These are phyloP conservation scores for Phalacrocorax pelagicus DNA, from an alignment of 2,113 vertebrate genomes.

Conservation along the genomic window DNA sequence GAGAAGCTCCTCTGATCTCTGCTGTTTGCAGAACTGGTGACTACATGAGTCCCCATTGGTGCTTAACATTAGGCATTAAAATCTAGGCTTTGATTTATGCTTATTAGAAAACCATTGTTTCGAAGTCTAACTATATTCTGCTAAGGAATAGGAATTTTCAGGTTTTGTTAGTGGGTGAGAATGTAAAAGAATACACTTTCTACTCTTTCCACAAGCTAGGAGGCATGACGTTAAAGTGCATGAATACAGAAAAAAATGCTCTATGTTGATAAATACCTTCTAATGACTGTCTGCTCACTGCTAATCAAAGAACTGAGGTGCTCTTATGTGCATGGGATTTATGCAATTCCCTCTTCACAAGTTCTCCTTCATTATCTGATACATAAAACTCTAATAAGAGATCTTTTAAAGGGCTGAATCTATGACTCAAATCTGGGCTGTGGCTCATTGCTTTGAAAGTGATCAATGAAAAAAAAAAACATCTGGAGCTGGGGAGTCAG, in stretches of 20 bases:
- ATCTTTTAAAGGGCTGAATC: not conserved
- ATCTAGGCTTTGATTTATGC: not conserved
- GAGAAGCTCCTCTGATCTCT: not conserved
- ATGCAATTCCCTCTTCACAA: not conserved
- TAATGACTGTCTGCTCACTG: not conserved
- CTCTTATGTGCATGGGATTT: not conserved
- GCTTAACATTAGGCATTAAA: not conserved
- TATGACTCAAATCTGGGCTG: not conserved
- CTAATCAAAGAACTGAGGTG: not conserved
- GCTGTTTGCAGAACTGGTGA: not conserved
- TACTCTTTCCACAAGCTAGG: not conserved
- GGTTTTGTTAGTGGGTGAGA: not conserved
- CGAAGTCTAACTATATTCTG: not conserved
- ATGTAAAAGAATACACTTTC: rapidly evolving
- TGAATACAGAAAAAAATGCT: not conserved
- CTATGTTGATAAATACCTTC: not conserved
- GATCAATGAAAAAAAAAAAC: not conserved
- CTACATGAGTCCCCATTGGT: rapidly evolving
- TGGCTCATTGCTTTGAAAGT: not conserved
- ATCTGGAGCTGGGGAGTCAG: not conserved
- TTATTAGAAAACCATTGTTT: not conserved
- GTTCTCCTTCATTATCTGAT: not conserved
- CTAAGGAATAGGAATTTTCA: not conserved
- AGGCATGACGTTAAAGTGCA: not conserved
- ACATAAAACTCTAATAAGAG: not conserved